Percentiles rank a stretch among this genome's conserved stretches.
These are phyloP conservation scores for Brachylomia viminalis DNA, from an alignment of 2,888 invertebrate genomes.

Conservation along the genomic window DNA sequence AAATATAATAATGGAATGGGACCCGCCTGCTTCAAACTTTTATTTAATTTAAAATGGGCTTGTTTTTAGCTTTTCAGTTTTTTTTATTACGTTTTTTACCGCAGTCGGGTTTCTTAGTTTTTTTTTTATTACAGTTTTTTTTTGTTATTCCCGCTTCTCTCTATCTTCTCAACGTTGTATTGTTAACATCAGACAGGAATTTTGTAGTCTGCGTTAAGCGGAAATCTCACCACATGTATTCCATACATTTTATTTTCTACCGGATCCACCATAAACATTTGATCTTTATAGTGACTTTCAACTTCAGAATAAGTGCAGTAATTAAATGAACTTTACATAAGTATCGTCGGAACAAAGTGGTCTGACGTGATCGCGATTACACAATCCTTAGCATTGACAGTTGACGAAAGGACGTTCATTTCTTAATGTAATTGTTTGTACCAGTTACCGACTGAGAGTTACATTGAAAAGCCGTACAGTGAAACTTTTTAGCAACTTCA, in stretches of 20 bases:
- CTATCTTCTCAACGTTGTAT: neutral
- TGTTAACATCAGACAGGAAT: neutral
- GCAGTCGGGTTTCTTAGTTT: no score
- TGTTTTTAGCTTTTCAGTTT: no score
- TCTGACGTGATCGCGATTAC: slow-evolving; percentile 28
- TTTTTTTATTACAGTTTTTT: no score
- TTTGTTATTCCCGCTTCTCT: no score
- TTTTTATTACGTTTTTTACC: no score
- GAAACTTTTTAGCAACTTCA: slow-evolving; percentile 12
- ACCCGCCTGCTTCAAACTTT: no score
- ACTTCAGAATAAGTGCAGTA: slow-evolving; percentile 44
- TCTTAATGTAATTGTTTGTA: slow-evolving; percentile 50
- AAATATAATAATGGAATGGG: no score
- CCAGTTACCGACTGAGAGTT: slow-evolving; percentile 30
- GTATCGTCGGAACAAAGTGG: slow-evolving; percentile 41
- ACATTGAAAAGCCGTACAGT: slow-evolving; percentile 28
- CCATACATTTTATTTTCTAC: neutral
- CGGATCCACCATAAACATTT: slow-evolving; percentile 33
- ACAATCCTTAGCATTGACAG: slow-evolving; percentile 52
- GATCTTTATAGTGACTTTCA: slow-evolving; percentile 33
- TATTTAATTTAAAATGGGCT: no score
- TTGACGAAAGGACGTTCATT: slow-evolving; percentile 55
- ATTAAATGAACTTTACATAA: slow-evolving; percentile 53
- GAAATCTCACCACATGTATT: neutral
- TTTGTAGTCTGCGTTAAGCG: neutral